Base-by-base conservation (phyloP, 2,113 vertebrate genomes). In the Siphamia tubifer region DNA sequence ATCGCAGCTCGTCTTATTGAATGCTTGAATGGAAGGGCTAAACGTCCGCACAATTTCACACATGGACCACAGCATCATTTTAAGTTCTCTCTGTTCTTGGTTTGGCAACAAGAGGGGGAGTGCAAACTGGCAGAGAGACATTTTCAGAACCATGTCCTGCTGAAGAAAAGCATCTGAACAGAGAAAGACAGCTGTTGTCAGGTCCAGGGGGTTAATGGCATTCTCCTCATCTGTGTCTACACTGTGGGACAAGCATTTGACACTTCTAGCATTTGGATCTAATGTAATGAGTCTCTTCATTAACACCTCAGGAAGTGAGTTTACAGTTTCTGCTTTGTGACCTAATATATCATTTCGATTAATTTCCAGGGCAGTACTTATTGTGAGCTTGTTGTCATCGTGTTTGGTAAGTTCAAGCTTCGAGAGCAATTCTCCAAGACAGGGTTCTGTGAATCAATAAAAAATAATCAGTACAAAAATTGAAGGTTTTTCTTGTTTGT, bases 31-130 rank as follows among this genome's bases (percentile, higher is more conserved):
- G 25, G 62, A 74, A 1, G 53, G 34, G 15, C 63, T 53, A 30
- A 68, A 85, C 28, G 58, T 70, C 44, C 38, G 75, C 23, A 90
- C 74, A n/a, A 93, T 68, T 47, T 60, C 83, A 1, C 62, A 57
- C 89, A 93, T 82, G 19, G 91, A 81, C 57, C 83, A 89, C 13
- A 93, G 57, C 88, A 92, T 87, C 53, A 89, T 43, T 31, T 83
- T 89, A 71, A 77, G 68, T 53, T 74, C 74, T 56, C 79, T 63
- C n/a, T 72, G 89, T 47, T 91, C 83, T 25, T 61, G 56, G 51
- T 89, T 80, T 8, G 91, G 93, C 23, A 93, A 58, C 6, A 94
- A 68, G 36, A 94, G 72, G 4, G 91, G 93, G 23, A 94, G 51
- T 10, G 93, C 84, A 77, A 93, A 93, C 61, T 68, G 86, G 44